phyloP scores from a whole-genome alignment of 2,113 vertebrate species.

The Tragulus kanchil region DNA sequence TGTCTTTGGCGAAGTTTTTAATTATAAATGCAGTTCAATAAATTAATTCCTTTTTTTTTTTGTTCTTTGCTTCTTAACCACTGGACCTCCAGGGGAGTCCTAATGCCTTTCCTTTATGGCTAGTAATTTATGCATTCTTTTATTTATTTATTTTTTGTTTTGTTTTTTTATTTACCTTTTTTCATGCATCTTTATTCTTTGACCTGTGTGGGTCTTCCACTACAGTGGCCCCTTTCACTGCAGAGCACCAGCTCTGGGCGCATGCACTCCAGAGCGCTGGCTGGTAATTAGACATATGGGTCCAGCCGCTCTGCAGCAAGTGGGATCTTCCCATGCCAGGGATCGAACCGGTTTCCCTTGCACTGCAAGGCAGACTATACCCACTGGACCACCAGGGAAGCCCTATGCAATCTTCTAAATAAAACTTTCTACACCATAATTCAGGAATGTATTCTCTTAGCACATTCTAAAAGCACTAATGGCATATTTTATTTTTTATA shows the following conservation, averaged over 20 bases:
- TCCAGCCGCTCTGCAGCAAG: too few species aligned
- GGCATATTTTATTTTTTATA: neutral
- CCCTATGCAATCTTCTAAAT: neutral
- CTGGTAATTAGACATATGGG: too few species aligned
- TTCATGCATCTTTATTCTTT: too few species aligned
- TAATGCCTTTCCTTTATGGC: neutral
- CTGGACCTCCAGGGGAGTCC: neutral
- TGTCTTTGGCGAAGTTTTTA: neutral
- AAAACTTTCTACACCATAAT: neutral
- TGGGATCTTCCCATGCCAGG: too few species aligned
- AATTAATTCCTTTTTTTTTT: neutral
- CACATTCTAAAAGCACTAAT: neutral
- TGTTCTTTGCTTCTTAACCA: neutral
- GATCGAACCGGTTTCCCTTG: too few species aligned
- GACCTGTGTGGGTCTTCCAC: too few species aligned
- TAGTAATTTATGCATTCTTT: neutral
- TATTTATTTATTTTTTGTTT: too few species aligned
- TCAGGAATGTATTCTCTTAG: neutral
- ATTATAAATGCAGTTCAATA: neutral
- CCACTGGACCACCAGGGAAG: neutral
- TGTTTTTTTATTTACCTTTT: too few species aligned
- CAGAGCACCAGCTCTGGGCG: too few species aligned
- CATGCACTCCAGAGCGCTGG: too few species aligned
- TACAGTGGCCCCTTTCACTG: too few species aligned
- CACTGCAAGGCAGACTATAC: too few species aligned